phyloP scores from a whole-genome alignment of 2,888 invertebrate genomes.

The Clivina fossor region DNA sequence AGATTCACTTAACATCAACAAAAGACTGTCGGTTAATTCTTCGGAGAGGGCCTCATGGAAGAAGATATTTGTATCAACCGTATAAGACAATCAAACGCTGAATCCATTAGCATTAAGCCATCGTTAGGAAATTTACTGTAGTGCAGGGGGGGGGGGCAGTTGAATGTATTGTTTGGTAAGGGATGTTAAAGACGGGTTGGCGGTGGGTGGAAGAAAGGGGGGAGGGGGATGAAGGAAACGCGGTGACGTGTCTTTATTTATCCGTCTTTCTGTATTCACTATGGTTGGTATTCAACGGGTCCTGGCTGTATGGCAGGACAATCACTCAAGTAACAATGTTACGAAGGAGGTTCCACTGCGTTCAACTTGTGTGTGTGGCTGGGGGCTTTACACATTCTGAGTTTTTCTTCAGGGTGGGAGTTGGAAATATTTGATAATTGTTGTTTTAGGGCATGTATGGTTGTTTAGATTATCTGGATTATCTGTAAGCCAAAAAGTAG shows the following conservation, averaged over 20 bases:
- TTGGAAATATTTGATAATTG: no score
- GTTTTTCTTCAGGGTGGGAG: no score
- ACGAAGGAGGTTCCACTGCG: slow-evolving; percentile 3
- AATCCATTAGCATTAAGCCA: slow-evolving; percentile 16
- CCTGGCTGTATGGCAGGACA: no score
- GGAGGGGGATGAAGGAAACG: no score
- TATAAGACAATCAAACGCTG: slow-evolving; percentile 10
- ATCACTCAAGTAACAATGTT: slow-evolving; percentile 30
- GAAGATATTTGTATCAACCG: slow-evolving; percentile 14
- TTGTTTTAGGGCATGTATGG: no score
- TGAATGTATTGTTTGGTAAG: slow-evolving; percentile 6
- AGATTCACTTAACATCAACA: slow-evolving; percentile 15
- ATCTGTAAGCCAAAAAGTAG: no score
- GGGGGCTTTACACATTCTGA: no score
- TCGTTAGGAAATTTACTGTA: background rate
- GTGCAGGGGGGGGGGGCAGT: background rate
- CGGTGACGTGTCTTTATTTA: slow-evolving; percentile 23
- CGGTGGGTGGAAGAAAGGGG: background rate
- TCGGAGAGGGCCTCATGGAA: no score
- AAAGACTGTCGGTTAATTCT: slow-evolving; percentile 19
- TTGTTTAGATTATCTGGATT: no score
- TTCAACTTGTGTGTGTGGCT: no score
- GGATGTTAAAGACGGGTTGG: background rate
- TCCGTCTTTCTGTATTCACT: no score
- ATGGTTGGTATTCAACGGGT: slow-evolving; percentile 16